These are phyloP conservation scores for Regulus satrapa DNA, from an alignment of 2,113 vertebrate species.

Conservation along the genomic window DNA sequence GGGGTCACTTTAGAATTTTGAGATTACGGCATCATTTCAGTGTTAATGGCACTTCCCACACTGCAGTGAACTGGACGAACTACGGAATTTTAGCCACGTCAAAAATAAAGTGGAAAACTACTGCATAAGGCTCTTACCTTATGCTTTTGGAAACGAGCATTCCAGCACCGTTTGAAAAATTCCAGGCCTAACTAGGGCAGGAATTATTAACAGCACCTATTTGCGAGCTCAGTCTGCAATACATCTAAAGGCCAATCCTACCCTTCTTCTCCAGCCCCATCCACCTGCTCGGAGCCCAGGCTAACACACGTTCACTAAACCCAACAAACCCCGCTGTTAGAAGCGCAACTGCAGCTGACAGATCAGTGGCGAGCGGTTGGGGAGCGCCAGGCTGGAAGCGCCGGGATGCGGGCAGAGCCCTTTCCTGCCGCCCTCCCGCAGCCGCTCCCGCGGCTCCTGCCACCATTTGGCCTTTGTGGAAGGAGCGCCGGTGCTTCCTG, in stretches of 20 bases:
- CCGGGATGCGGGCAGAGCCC: background rate
- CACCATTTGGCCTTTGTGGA: conserved; percentile 51
- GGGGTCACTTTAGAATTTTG: background rate
- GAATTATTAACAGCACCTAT: background rate
- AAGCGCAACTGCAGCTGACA: background rate
- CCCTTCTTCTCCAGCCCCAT: background rate
- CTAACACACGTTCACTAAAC: background rate
- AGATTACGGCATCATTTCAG: background rate
- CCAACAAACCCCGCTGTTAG: background rate
- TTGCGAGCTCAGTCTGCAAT: background rate
- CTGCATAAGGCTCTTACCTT: background rate
- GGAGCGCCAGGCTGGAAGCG: background rate
- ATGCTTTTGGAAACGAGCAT: background rate
- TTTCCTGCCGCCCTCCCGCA: background rate
- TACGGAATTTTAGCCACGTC: background rate
- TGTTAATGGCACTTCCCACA: background rate
- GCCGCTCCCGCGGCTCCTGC: background rate
- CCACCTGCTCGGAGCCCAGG: background rate
- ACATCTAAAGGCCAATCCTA: background rate
- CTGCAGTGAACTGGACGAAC: background rate
- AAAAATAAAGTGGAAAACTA: background rate
- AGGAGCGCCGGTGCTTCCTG: conserved; percentile 33
- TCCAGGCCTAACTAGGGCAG: background rate
- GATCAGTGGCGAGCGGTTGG: fast-evolving
- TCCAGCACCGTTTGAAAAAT: background rate